These are phyloP conservation scores for Cephalotes varians DNA, from an alignment of 2,888 invertebrate species.

Conservation along the genomic window DNA sequence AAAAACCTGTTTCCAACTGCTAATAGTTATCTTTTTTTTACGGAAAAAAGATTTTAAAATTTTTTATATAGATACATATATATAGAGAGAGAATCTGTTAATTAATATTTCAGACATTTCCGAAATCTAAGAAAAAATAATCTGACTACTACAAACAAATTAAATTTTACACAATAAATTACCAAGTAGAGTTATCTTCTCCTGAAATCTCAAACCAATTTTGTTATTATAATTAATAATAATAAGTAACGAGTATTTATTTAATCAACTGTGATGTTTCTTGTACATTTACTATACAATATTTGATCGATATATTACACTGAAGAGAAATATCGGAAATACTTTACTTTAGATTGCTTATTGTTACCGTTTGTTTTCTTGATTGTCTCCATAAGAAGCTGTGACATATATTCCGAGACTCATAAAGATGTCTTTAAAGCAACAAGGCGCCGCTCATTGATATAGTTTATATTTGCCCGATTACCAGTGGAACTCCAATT, in stretches of 20 bases:
- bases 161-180: neutral
- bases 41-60: neutral
- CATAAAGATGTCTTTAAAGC: slow-evolving; percentile 36
- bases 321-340: neutral
- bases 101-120: slow-evolving; percentile 1
- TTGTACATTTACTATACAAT: neutral
- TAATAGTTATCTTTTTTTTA: neutral
- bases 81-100: too few relatives aligned
- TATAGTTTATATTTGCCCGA: slow-evolving; percentile 67
- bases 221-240: neutral
- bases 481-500: slow-evolving; percentile 51
- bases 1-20: neutral
- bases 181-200: neutral
- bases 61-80: too few relatives aligned
- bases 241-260: neutral
- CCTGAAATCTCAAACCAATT: neutral
- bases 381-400: neutral
- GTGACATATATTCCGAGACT: slow-evolving; percentile 5
- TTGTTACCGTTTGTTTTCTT: slow-evolving; percentile 29
- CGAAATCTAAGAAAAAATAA: too few relatives aligned
- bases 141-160: too few relatives aligned
- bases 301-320: neutral
- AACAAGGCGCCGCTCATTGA: slow-evolving; percentile 60
- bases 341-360: neutral
- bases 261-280: neutral